Conservation (phyloP, 1,140 invertebrate genomes). For the Bombus balteatus region DNA sequence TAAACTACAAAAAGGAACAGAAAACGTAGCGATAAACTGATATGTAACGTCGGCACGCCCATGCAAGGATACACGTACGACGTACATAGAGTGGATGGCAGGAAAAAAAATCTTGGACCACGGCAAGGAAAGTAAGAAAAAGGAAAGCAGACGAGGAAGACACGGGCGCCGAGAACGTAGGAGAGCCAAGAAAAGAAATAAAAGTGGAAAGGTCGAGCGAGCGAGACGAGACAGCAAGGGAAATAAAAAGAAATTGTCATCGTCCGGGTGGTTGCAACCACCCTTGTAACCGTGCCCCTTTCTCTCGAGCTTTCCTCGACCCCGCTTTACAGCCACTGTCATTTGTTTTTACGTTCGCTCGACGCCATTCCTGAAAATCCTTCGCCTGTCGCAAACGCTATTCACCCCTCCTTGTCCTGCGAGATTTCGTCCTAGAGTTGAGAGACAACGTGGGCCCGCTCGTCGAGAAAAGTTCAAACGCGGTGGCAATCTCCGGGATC, state of each 20-base stretch:
- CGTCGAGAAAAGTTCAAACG: constrained; percentile 33
- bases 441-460: not conserved
- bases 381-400: constrained; percentile 44
- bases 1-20: not conserved
- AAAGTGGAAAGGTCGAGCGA: constrained; percentile 57
- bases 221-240: constrained; percentile 47
- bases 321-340: constrained; percentile 65
- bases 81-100: not conserved
- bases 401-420: constrained; percentile 22
- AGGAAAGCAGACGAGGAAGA: constrained; percentile 1
- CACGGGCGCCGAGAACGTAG: constrained; percentile 11
- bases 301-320: not conserved
- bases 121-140: constrained; percentile 22
- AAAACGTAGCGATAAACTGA: not conserved
- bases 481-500: constrained; percentile 19
- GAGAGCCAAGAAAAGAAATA: constrained; percentile 35
- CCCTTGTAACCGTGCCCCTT: constrained; percentile 56
- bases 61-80: not conserved
- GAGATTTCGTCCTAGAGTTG: constrained; percentile 48
- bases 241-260: constrained; percentile 79
- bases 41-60: not conserved
- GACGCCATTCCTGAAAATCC: constrained; percentile 65
- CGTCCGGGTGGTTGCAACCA: constrained; percentile 66
- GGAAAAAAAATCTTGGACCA: not conserved
- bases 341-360: constrained; percentile 74